Percentiles rank a stretch among this genome's conserved stretches.
phyloP scores from a whole-genome alignment of 2,888 invertebrate genomes.

The Tachina fera region DNA sequence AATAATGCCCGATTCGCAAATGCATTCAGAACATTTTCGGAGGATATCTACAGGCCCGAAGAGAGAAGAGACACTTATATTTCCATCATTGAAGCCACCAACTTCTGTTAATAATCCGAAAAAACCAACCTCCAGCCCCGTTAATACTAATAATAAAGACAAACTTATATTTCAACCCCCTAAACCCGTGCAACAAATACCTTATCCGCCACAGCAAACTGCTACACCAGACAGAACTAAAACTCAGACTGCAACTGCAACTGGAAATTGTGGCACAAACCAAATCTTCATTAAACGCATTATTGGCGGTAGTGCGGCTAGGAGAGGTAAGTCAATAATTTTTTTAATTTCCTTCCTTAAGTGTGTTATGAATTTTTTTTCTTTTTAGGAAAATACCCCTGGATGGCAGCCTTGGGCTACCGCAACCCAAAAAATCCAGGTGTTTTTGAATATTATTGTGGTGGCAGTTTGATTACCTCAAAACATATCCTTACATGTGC shows the following conservation, averaged over 20 bases:
- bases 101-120: neutral
- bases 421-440: constrained; percentile 81
- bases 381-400: constrained; percentile 88
- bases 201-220: constrained; percentile 1
- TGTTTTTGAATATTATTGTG: constrained; percentile 86
- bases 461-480: constrained; percentile 88
- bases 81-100: too few species aligned
- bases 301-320: constrained; percentile 84
- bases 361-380: neutral
- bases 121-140: neutral
- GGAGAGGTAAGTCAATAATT: constrained; percentile 74
- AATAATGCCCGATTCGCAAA: constrained; percentile 2
- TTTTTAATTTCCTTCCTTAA: too few species aligned
- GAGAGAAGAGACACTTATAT: too few species aligned
- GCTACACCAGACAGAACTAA: neutral
- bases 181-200: neutral
- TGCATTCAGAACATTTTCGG: constrained; percentile 8
- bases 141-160: neutral
- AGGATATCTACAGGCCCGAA: neutral
- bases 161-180: constrained; percentile 3
- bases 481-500: constrained; percentile 90
- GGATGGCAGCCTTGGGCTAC: constrained; percentile 92
- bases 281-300: constrained; percentile 82
- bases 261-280: constrained; percentile 84
- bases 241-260: constrained; percentile 2